These are phyloP conservation scores for Stichodactyla helianthus DNA, from an alignment of 64 coral and sea anemone species.

Conservation along the genomic window DNA sequence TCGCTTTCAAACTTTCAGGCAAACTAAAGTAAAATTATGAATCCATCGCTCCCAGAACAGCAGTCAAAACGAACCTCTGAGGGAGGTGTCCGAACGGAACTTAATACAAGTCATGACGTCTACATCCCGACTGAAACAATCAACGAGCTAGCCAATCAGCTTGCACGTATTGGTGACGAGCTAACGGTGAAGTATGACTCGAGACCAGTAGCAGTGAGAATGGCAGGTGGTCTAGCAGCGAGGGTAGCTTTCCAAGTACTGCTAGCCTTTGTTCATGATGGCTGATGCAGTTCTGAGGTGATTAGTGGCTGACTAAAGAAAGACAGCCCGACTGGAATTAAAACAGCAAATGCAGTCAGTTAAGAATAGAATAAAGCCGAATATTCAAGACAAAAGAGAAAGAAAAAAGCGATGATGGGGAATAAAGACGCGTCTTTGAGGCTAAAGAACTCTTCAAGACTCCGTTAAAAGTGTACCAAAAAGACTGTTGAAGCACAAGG, in stretches of 20 bases:
- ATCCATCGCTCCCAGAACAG: not conserved
- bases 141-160: not conserved
- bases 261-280: not conserved
- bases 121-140: not conserved
- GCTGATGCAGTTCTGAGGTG: not conserved
- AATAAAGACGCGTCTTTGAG: too few species aligned
- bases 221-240: not conserved
- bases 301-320: not conserved
- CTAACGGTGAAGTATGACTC: slow-evolving; percentile 1
- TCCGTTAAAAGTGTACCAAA: too few species aligned
- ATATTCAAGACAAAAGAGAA: too few species aligned
- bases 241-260: not conserved
- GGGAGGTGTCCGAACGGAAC: not conserved
- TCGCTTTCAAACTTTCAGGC: not conserved
- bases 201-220: not conserved
- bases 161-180: slow-evolving; percentile 6
- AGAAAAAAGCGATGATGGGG: too few species aligned
- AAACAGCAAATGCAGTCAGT: too few species aligned
- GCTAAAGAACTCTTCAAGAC: too few species aligned
- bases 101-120: not conserved
- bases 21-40: not conserved
- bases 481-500: too few species aligned
- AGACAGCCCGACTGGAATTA: not conserved
- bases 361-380: too few species aligned
- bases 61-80: not conserved